These are phyloP conservation scores for Noctua pronuba DNA, from an alignment of 2,888 invertebrate species.

Conservation along the genomic window DNA sequence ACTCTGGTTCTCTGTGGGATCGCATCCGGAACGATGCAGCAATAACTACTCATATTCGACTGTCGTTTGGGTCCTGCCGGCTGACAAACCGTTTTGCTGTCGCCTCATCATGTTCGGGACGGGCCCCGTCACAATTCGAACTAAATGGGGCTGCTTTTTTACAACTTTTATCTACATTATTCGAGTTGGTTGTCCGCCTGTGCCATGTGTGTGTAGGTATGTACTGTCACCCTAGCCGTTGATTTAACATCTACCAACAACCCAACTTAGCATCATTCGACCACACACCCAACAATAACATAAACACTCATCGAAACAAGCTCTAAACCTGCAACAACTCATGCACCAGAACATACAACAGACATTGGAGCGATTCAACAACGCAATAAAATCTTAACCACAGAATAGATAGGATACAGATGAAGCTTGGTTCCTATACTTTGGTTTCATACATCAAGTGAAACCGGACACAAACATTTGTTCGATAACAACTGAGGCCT, in stretches of 20 bases:
- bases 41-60: neutral
- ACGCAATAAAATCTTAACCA: neutral
- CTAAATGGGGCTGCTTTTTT: too few species aligned
- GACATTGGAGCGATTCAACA: neutral
- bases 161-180: too few species aligned
- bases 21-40: too few species aligned
- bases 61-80: neutral
- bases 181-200: neutral
- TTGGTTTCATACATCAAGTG: neutral
- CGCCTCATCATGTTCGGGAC: neutral
- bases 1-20: too few species aligned
- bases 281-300: neutral
- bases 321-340: neutral
- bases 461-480: neutral
- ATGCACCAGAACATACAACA: slow-evolving; percentile 10
- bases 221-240: neutral
- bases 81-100: neutral
- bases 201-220: neutral
- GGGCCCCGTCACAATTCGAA: too few species aligned
- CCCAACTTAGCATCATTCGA: neutral
- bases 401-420: neutral
- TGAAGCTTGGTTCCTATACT: too few species aligned
- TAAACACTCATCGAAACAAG: neutral
- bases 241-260: neutral
- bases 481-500: neutral